Base-by-base conservation (phyloP, 1,140 invertebrate genomes). In the Scaptomyza graminum region DNA sequence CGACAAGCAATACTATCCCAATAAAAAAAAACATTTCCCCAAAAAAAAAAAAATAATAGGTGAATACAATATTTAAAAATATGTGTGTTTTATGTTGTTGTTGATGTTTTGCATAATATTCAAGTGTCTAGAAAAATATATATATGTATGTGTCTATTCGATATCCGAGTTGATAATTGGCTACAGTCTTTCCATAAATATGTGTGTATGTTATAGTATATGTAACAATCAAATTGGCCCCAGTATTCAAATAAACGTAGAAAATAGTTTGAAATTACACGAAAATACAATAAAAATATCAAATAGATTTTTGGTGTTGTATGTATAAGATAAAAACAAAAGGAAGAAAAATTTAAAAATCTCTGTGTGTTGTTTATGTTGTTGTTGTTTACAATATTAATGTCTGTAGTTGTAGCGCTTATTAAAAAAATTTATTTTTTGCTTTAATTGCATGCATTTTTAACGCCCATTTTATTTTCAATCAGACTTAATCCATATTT, bases 261-360 rank as follows among this genome's bases (percentile, higher is more conserved):
- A 44, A 15, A 63, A 46, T 31, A 37, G 31, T 16, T 25, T 9
- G 13, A 22, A 44, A 57, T 22, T 44, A 41, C 11, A 39, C 13
- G 18, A 47, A 3, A 31, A 46, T 63, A 60, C 52, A 67, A 50
- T 60, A 43, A 44, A 39, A 9, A 43, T 39, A 68, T 9, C 11
- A 63, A 84, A 84, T 84, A 84, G 76, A 41, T 87, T 87, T 75
- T 90, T 90, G 89, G 89, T 90, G 89, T 90, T 90, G 89, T 90
- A 90, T 76, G 72, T 73, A 22, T 22, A 22, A 22, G 28, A 31
- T 1, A 31, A 31, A 31, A 31, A 79, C 79, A 75, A 75, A 76
- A 78, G 59, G 28, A 39, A 39, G 11, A 39, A 39, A 41, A 13
- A 41, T n/a, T 57, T 60, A 57, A 72, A 50, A 77, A 85, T 80